Conservation (phyloP, 92 coral and sea anemone species). For the Diadumene lineata region DNA sequence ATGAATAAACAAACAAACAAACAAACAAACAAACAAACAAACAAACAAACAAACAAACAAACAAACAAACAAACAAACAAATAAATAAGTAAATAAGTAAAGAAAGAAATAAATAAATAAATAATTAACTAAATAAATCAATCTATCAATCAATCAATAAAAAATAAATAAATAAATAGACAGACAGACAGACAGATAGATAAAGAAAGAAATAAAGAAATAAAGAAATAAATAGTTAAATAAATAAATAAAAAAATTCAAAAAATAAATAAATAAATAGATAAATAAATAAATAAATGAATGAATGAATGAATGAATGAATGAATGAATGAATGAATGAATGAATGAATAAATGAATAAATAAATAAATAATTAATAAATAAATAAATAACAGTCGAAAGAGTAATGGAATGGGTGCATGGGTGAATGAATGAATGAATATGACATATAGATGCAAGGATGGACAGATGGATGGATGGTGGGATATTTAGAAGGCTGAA, state of each 20-base stretch:
- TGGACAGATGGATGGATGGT: not conserved
- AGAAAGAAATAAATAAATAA: not conserved
- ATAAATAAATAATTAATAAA: not conserved
- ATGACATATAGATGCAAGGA: not conserved
- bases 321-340: not conserved
- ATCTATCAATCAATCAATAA: not conserved
- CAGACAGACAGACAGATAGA: not conserved
- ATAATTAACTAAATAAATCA: not conserved
- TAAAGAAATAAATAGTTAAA: not conserved
- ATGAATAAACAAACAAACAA: not conserved
- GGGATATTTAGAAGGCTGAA: not conserved
- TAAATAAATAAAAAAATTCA: constrained; percentile 1
- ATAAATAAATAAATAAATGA: not conserved
- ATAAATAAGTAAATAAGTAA: not conserved
- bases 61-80: not conserved
- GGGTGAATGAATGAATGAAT: not conserved
- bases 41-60: not conserved
- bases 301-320: not conserved
- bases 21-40: not conserved
- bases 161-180: no score
- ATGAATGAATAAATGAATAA: not conserved
- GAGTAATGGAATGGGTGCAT: not conserved
- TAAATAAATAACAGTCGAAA: not conserved
- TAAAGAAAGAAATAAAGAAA: not conserved
- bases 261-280: not conserved